Conservation (phyloP, 2,113 vertebrate species). For the Triplophysa tibetana region DNA sequence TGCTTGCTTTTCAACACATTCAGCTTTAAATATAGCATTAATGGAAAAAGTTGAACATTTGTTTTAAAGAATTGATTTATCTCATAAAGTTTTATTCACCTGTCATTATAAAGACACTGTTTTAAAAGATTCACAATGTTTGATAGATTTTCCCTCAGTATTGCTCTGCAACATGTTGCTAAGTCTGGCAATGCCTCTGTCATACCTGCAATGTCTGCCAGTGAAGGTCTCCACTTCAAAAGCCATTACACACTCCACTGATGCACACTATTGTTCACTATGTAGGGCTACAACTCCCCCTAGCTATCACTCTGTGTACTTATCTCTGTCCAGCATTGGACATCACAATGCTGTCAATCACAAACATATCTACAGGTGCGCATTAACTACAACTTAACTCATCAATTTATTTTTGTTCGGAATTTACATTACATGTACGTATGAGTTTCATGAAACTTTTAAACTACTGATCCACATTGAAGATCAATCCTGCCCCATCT, state of each 20-base stretch:
- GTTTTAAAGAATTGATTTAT: background rate
- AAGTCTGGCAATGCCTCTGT: background rate
- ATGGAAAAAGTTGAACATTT: background rate
- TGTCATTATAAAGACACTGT: no score
- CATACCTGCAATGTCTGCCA: conserved; percentile 29
- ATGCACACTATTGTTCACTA: conserved; percentile 5
- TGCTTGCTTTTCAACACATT: background rate
- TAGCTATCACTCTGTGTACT: conserved; percentile 34
- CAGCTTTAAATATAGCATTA: no score
- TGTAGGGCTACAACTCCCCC: conserved; percentile 50
- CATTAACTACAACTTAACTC: no score
- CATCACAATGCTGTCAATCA: background rate
- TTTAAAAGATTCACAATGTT: background rate
- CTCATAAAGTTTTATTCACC: no score
- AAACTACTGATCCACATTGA: no score
- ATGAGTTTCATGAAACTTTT: no score
- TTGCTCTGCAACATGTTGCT: background rate
- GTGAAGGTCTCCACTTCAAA: conserved; percentile 25
- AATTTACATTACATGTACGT: no score
- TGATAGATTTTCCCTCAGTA: background rate
- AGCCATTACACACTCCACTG: conserved; percentile 9
- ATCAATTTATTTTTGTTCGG: no score
- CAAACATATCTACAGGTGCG: background rate
- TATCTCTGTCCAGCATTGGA: background rate
- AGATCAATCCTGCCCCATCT: no score